Evolutionary conservation across 2,797 vertebrate species (phyloP).

Genomic region (Parauchenoglanis punctatus): DNA sequence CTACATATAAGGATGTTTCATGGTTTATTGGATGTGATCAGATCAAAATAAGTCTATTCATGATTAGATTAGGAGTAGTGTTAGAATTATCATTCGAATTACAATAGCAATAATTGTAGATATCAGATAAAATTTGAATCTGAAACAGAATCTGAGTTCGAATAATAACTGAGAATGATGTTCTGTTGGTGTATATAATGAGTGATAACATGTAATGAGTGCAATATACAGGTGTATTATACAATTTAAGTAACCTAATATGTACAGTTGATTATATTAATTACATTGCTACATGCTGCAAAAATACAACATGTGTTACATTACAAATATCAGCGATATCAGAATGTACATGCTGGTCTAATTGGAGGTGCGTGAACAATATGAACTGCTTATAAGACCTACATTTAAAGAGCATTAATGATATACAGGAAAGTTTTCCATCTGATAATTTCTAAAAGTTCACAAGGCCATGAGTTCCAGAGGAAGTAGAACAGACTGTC

Average conservation of each 20-base stretch:
- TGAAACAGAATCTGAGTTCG: neutral
- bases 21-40: neutral
- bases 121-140: neutral
- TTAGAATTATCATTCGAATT: neutral
- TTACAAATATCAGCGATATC: neutral
- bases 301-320: neutral
- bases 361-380: neutral
- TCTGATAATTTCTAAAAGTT: neutral
- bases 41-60: neutral
- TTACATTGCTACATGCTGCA: neutral
- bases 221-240: neutral
- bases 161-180: neutral
- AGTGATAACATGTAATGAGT: too few relatives aligned
- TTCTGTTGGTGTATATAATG: neutral
- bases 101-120: neutral
- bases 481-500: conserved; percentile 25
- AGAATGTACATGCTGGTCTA: neutral
- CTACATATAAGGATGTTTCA: neutral
- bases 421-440: neutral
- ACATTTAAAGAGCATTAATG: neutral
- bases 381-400: neutral
- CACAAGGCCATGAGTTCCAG: neutral
- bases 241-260: too few relatives aligned
- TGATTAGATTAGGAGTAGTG: neutral
- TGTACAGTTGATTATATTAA: neutral